Conservation (phyloP, 2,113 vertebrate genomes). For the Bettongia penicillata region DNA sequence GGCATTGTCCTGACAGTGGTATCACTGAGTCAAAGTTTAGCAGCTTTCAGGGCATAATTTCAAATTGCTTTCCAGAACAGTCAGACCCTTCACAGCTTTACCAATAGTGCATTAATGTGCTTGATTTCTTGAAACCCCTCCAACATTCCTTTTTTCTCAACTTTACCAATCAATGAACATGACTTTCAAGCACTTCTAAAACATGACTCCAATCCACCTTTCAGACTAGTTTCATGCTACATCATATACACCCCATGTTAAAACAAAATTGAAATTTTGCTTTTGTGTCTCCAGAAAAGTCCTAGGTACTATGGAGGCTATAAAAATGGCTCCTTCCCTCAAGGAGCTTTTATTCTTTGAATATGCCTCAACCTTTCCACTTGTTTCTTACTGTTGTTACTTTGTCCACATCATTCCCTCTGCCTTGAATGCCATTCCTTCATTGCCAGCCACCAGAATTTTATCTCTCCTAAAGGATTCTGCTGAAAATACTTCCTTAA, state of each 20-base stretch:
- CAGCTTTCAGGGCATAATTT: too few species aligned
- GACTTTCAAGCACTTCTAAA: background rate
- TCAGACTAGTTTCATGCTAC: background rate
- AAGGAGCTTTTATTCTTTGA: background rate
- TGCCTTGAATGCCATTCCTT: background rate
- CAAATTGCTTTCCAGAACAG: too few species aligned
- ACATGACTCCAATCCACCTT: background rate
- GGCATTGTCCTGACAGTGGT: too few species aligned
- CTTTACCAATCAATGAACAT: too few species aligned
- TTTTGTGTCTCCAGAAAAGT: background rate
- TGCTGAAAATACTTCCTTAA: background rate
- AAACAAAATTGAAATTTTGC: background rate
- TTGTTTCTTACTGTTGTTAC: background rate
- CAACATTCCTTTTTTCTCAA: too few species aligned
- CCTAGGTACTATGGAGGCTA: constrained; percentile 2
- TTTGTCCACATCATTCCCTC: background rate
- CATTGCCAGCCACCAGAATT: background rate
- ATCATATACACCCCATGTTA: background rate
- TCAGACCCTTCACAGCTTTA: too few species aligned
- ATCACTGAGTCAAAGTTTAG: too few species aligned
- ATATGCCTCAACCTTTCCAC: background rate
- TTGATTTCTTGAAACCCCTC: too few species aligned
- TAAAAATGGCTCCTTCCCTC: background rate
- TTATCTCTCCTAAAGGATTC: background rate
- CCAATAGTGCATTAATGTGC: too few species aligned